phyloP scores from a whole-genome alignment of 2,888 invertebrate species.

The Gibbula magus region DNA sequence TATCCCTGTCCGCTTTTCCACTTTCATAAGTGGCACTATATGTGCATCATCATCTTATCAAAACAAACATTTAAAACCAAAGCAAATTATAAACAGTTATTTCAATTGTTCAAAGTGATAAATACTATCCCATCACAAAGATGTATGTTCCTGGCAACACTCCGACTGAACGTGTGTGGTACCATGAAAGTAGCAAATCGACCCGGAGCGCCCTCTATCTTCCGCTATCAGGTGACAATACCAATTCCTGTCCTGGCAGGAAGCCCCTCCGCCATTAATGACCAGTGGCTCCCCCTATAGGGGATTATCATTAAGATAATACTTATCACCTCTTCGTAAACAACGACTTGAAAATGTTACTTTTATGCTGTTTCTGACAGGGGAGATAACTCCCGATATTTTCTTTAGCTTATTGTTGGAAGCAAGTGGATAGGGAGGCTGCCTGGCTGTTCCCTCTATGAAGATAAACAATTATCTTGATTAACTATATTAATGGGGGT shows the following conservation, averaged over 20 bases:
- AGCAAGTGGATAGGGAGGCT: not conserved
- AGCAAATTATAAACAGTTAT: too few relatives aligned
- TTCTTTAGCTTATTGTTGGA: constrained; percentile 18
- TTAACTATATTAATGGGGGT: constrained; percentile 16
- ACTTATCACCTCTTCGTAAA: constrained; percentile 28
- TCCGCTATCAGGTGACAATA: not conserved
- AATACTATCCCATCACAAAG: too few relatives aligned
- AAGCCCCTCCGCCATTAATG: constrained; percentile 16
- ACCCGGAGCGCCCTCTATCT: constrained; percentile 16
- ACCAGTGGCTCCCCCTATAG: constrained; percentile 20
- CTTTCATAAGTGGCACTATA: too few relatives aligned
- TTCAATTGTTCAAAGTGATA: too few relatives aligned
- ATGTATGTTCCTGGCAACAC: not conserved
- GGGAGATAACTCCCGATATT: constrained; percentile 10
- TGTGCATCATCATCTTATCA: too few relatives aligned
- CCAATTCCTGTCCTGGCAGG: not conserved
- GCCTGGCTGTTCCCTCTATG: not conserved
- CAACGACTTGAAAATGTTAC: constrained; percentile 27
- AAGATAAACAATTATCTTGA: constrained; percentile 1
- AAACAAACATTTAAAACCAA: too few relatives aligned
- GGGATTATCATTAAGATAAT: constrained; percentile 31
- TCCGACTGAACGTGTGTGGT: not conserved
- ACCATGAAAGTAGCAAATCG: not conserved
- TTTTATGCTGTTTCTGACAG: constrained; percentile 19
- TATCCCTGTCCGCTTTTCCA: too few relatives aligned